These are phyloP conservation scores for Trisateles emortualis DNA, from an alignment of 2,888 invertebrate species.

Conservation along the genomic window DNA sequence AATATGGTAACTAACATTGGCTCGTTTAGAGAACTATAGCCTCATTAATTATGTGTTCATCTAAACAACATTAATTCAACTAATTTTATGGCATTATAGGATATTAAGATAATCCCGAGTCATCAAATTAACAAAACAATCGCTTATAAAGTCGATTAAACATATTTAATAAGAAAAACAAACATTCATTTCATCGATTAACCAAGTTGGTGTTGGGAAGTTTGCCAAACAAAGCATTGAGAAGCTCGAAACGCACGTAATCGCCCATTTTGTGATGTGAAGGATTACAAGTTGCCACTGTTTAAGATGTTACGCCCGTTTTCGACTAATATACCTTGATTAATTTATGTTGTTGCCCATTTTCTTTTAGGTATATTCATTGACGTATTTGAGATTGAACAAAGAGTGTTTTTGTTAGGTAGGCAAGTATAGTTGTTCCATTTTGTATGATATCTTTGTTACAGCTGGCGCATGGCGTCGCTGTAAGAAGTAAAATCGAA, in stretches of 20 bases:
- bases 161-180: constrained; percentile 46
- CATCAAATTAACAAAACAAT: constrained; percentile 38
- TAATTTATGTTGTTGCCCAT: constrained; percentile 34
- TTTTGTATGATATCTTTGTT: no score
- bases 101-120: constrained; percentile 31
- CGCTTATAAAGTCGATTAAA: constrained; percentile 36
- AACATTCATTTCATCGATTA: constrained; percentile 42
- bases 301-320: constrained; percentile 38
- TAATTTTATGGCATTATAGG: constrained; percentile 32
- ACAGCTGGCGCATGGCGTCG: no score
- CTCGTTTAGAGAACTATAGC: constrained; percentile 25
- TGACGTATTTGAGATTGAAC: not conserved
- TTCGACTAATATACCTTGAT: constrained; percentile 38
- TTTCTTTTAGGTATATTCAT: constrained; percentile 25
- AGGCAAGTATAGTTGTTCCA: no score
- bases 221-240: constrained; percentile 53
- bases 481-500: no score
- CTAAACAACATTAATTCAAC: constrained; percentile 32
- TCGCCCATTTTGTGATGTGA: constrained; percentile 54
- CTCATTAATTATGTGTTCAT: constrained; percentile 24
- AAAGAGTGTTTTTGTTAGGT: not conserved
- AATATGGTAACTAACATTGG: constrained; percentile 30
- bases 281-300: constrained; percentile 53
- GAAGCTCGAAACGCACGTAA: constrained; percentile 46
- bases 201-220: constrained; percentile 46